phyloP scores from a whole-genome alignment of 2,113 vertebrate species.

The Anas platyrhynchos region DNA sequence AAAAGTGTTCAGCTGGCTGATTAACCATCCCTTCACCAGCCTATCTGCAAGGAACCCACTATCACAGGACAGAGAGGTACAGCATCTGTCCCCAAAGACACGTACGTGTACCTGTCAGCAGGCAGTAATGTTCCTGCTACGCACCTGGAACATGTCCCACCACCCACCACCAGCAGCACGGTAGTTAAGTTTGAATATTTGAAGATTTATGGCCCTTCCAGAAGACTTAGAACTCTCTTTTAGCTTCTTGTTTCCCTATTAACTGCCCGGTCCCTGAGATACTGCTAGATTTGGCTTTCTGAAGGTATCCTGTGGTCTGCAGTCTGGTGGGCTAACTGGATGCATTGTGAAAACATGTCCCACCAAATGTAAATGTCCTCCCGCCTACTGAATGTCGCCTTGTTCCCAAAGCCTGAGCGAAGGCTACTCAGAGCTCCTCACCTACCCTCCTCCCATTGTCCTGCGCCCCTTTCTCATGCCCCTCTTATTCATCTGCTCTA shows the following conservation, averaged over 20 bases:
- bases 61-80: background rate
- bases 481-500: background rate
- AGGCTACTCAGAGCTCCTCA: background rate
- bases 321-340: background rate
- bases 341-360: background rate
- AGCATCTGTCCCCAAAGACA: background rate
- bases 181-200: background rate
- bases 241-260: background rate
- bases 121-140: background rate
- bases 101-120: background rate
- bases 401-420: background rate
- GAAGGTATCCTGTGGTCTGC: background rate
- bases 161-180: background rate
- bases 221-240: background rate
- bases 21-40: background rate
- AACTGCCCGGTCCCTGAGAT: background rate
- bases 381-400: background rate
- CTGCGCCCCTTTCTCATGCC: background rate
- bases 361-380: background rate
- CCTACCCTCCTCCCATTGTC: slow-evolving; percentile 22
- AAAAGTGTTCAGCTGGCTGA: background rate
- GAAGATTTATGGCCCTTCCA: background rate
- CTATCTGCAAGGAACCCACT: rapidly evolving
- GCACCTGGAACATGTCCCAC: background rate
- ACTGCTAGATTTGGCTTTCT: background rate